A percentile compares a stretch with the other conserved stretches of the same genome.
These are phyloP conservation scores for Hyperopisus bebe DNA, from an alignment of 2,113 vertebrate species.

Conservation along the genomic window DNA sequence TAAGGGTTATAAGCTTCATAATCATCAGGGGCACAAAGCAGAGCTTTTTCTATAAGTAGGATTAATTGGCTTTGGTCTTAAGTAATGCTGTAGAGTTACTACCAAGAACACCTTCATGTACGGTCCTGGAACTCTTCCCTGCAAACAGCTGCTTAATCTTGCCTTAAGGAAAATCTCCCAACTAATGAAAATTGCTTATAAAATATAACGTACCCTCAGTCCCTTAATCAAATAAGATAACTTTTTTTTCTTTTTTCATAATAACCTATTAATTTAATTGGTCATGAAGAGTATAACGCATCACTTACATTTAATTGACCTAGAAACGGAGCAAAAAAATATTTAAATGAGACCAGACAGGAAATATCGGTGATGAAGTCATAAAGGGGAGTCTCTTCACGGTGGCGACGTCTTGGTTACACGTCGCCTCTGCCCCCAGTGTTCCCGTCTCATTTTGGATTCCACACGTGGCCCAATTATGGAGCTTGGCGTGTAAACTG, in stretches of 20 bases:
- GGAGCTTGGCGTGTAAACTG: slow-evolving; percentile 67
- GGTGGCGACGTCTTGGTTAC: slow-evolving; percentile 51
- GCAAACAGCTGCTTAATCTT: slow-evolving; percentile 90
- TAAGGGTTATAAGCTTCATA: slow-evolving; percentile 89
- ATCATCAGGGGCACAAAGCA: slow-evolving; percentile 90
- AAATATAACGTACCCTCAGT: slow-evolving; percentile 95
- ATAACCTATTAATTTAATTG: slow-evolving; percentile 99
- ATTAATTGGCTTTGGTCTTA: slow-evolving; percentile 98
- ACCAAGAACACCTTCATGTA: slow-evolving; percentile 83
- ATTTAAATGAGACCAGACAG: slow-evolving; percentile 85
- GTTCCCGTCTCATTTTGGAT: slow-evolving; percentile 53
- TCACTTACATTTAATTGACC: slow-evolving; percentile 99
- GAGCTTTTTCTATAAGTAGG: slow-evolving; percentile 86
- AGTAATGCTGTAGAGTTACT: slow-evolving; percentile 85
- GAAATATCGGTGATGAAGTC: slow-evolving; percentile 77
- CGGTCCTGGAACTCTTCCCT: slow-evolving; percentile 70
- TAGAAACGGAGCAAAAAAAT: slow-evolving; percentile 90
- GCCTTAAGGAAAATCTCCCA: slow-evolving; percentile 90
- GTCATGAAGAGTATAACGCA: slow-evolving; percentile 95
- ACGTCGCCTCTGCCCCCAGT: slow-evolving; percentile 38
- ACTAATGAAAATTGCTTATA: slow-evolving; percentile 98
- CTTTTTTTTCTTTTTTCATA: slow-evolving; percentile 73
- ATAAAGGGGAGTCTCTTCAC: slow-evolving; percentile 64
- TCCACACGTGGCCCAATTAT: slow-evolving; percentile 70
- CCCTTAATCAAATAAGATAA: slow-evolving; percentile 98